Base-by-base conservation (phyloP, 2,888 invertebrate species). In the Dryadula phaetusa region DNA sequence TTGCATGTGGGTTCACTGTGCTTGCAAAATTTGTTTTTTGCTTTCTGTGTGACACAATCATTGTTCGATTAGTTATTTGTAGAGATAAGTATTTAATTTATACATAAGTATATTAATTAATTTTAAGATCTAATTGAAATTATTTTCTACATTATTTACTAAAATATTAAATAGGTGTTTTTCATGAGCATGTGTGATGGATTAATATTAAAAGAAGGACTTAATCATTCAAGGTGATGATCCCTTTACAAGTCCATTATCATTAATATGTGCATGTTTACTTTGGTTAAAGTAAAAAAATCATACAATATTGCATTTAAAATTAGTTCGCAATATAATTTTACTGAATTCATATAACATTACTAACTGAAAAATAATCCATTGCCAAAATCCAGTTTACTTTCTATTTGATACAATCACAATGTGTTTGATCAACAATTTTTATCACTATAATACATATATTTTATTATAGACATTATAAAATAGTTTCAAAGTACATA, bases 1-100 rank as follows among this genome's bases (percentile, higher is more conserved):
- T 89, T 90, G 91, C 89, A 89, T 90, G 88, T 83, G 80, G 84
- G 83, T 86, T 86, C 81, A 80, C 79, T 81, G 80, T 80, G 82
- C 81, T 81, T 81, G 74, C 66, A 71, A 73, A 69, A 69, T 69
- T 75, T 76, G 73, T 65, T 76, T 75, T 77, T 75, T 28, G 80
- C 79, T 81, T 78, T 78, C 77, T 70, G 74, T 81, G 77, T 77
- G 71, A 75, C 73, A 64, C 60, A 20, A 32, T 62, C 42, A 44
- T 44, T 53, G 32, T 61, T 42, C 66, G 10, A 37, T 16, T 53
- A 28, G 49, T 66, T 49, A n/a, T 44, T 28, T n/a, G 28, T 60
- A 40, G 20, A 22, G 42, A 61, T 53, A 66, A 44, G 46, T 66
- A 25, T 28, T 14, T 52, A 34, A 25, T 65, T 49, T 28, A 20